phyloP scores from a whole-genome alignment of 2,888 invertebrate genomes.

The Callinectes sapidus region DNA sequence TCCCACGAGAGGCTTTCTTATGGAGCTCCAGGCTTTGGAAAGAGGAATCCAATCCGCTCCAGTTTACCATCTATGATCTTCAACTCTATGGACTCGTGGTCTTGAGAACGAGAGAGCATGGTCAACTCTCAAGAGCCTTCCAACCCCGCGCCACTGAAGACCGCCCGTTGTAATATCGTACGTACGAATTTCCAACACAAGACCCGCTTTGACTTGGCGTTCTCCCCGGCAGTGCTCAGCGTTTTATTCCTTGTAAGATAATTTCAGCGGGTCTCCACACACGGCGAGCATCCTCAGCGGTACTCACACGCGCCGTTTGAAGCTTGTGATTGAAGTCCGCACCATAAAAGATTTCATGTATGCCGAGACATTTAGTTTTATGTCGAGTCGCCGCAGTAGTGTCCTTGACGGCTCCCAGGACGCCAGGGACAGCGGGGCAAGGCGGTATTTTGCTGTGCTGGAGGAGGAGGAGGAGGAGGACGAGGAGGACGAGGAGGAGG shows the following conservation, averaged over 20 bases:
- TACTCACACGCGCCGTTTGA: conserved; percentile 46
- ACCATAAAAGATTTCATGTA: conserved; percentile 60
- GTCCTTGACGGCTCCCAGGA: conserved; percentile 30
- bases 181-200: not conserved
- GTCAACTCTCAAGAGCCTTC: conserved; percentile 26
- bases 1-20: conserved; percentile 59
- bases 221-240: not conserved
- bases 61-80: conserved; percentile 55
- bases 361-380: conserved; percentile 57
- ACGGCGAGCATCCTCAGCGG: conserved; percentile 20
- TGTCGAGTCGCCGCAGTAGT: conserved; percentile 42
- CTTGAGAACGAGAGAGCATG: conserved; percentile 23
- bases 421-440: not conserved
- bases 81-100: conserved; percentile 47
- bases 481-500: not conserved
- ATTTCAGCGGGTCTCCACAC: conserved; percentile 30
- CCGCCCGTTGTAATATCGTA: not conserved
- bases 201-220: not conserved
- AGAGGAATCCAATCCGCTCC: conserved; percentile 53
- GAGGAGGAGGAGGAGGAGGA: conserved; percentile 12
- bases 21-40: conserved; percentile 34
- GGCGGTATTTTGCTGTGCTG: not conserved
- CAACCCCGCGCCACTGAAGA: not conserved
- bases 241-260: conserved; percentile 60
- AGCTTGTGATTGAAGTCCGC: conserved; percentile 57